phyloP scores from a whole-genome alignment of 1,140 invertebrate genomes.

The Rhagoletis pomonella region DNA sequence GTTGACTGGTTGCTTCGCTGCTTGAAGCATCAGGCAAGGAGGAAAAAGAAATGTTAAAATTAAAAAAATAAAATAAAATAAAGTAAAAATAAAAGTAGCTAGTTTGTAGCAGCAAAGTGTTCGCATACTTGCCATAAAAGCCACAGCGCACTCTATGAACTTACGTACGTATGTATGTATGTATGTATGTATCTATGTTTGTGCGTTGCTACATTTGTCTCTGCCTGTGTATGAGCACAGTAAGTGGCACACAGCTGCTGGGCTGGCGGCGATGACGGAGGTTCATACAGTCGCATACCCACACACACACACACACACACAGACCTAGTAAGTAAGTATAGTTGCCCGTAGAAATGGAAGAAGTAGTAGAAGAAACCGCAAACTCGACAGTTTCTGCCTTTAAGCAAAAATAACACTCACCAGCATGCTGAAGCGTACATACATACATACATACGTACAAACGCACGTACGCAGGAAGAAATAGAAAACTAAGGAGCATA shows the following conservation, averaged over 20 bases:
- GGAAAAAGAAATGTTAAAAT: neutral
- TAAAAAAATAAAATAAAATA: conserved; percentile 6
- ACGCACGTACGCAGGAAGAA: neutral
- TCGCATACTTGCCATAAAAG: conserved; percentile 2
- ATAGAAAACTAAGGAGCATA: neutral
- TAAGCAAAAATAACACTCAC: conserved; percentile 39
- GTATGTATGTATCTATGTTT: neutral
- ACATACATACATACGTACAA: neutral
- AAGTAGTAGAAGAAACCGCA: conserved; percentile 24
- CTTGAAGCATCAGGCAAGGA: neutral
- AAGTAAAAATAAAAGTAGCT: conserved; percentile 34
- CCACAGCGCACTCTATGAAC: neutral
- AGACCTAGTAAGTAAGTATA: neutral
- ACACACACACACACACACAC: no score
- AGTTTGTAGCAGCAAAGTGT: conserved; percentile 1
- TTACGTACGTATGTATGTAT: neutral
- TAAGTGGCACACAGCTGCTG: conserved; percentile 36
- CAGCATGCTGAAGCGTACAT: neutral
- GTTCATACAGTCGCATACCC: no score
- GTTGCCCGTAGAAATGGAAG: neutral
- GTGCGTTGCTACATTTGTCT: neutral
- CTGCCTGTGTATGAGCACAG: neutral
- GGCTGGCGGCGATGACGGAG: neutral
- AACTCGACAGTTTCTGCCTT: conserved; percentile 47
- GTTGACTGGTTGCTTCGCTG: conserved; percentile 31